Percentiles rank a stretch among this genome's conserved stretches.
Conservation (phyloP, 2,888 invertebrate genomes). For the Drosophila anomalata region DNA sequence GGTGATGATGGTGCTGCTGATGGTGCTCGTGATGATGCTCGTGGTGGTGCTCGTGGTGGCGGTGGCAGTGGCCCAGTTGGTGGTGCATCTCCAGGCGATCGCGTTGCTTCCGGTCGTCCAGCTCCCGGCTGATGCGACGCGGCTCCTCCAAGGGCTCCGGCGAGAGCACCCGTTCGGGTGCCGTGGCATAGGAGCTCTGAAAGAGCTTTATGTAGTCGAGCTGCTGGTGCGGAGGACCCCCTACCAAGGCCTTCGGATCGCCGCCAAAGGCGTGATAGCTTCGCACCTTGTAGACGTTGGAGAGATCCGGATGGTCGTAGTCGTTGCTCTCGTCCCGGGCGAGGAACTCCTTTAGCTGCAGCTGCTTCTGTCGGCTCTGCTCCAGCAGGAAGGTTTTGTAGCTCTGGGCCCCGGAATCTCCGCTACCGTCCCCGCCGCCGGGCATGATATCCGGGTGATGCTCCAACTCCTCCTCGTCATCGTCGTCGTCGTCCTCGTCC, state of each 20-base stretch:
- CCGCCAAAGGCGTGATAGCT: constrained; percentile 23
- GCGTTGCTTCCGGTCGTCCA: constrained; percentile 4
- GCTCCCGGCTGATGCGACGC: neutral
- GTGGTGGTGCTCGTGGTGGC: neutral
- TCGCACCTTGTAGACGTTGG: constrained; percentile 45
- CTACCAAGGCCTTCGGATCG: neutral
- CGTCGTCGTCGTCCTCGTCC: neutral
- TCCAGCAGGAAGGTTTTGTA: constrained; percentile 9
- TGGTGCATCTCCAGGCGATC: neutral
- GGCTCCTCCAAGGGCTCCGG: neutral
- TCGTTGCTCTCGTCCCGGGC: constrained; percentile 56
- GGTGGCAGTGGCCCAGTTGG: neutral
- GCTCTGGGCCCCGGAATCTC: neutral
- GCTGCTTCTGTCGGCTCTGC: constrained; percentile 42
- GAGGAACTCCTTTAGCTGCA: constrained; percentile 54
- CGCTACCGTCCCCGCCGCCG: neutral
- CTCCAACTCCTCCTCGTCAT: too few relatives aligned
- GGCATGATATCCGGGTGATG: constrained; percentile 2
- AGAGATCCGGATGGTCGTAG: constrained; percentile 53
- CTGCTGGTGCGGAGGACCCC: neutral
- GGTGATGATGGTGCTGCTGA: neutral
- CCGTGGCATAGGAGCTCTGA: neutral
- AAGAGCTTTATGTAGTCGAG: neutral
- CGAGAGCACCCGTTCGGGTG: neutral
- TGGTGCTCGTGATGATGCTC: neutral